Conservation (phyloP, 2,113 vertebrate species). For the Trogon surrucura region DNA sequence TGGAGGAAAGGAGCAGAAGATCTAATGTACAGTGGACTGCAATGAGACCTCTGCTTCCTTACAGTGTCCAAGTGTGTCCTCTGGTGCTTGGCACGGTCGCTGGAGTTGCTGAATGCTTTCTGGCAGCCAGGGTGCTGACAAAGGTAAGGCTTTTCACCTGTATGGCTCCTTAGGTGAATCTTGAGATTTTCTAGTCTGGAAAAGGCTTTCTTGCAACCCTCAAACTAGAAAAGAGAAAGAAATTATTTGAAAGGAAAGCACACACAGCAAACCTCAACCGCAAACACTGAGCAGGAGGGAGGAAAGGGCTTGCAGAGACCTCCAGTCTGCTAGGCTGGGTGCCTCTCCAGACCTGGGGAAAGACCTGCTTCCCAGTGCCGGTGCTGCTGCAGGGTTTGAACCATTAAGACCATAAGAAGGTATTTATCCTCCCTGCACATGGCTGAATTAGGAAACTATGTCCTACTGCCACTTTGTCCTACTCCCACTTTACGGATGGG, state of each 20-base stretch:
- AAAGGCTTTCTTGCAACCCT: conserved; percentile 97
- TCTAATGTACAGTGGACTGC: not conserved
- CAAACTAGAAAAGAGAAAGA: conserved; percentile 82
- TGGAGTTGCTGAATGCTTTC: conserved; percentile 99
- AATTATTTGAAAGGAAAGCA: not conserved
- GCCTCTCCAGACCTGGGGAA: not conserved
- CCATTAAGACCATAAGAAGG: not conserved
- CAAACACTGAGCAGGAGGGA: fast-evolving
- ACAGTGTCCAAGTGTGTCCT: conserved; percentile 92
- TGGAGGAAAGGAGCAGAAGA: not conserved
- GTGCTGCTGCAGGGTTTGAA: not conserved
- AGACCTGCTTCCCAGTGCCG: not conserved
- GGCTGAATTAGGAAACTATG: not conserved
- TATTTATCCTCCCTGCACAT: not conserved
- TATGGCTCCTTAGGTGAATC: conserved; percentile 96
- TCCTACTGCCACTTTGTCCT: not conserved
- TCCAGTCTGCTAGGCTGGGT: not conserved
- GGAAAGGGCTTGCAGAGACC: not conserved
- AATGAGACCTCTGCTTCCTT: conserved; percentile 57
- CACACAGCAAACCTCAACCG: not conserved
- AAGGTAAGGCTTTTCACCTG: conserved; percentile 92
- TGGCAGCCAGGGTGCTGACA: conserved; percentile 94
- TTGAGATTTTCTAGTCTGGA: conserved; percentile 97
- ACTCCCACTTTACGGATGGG: not conserved
- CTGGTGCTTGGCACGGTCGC: conserved; percentile 97